Conservation (phyloP, 2,797 vertebrate genomes). For the Zonotrichia albicollis region DNA sequence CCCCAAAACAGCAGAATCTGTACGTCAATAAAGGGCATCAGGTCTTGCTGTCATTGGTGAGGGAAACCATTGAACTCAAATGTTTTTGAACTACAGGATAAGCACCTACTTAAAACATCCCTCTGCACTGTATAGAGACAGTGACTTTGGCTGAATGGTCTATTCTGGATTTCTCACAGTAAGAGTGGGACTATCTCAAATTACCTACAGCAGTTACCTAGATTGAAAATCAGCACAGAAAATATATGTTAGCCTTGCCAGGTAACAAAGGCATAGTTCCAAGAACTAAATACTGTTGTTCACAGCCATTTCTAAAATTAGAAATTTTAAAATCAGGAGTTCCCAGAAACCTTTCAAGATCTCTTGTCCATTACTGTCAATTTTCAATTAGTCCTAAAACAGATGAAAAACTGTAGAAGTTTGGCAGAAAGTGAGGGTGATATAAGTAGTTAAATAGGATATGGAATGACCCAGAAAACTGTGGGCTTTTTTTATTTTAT, state of each 20-base stretch:
- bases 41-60: not conserved
- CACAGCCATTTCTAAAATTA: not conserved
- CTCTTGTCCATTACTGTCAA: not conserved
- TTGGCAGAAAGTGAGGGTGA: not conserved
- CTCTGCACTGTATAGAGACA: not conserved
- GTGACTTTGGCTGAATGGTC: not conserved
- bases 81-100: not conserved
- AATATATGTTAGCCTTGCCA: not conserved
- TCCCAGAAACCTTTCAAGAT: not conserved
- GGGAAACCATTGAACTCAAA: not conserved
- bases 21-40: not conserved
- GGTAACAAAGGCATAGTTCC: not conserved
- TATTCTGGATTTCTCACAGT: not conserved
- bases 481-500: not conserved
- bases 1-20: not conserved
- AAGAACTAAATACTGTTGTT: not conserved
- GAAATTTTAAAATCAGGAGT: not conserved
- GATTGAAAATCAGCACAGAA: not conserved
- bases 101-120: not conserved
- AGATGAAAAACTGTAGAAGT: not conserved
- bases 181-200: not conserved
- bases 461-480: not conserved
- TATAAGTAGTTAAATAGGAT: not conserved
- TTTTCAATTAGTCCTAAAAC: not conserved
- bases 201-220: not conserved